Evolutionary conservation across 2,113 vertebrate species (phyloP).

Genomic region (Paradoxurus hermaphroditus): DNA sequence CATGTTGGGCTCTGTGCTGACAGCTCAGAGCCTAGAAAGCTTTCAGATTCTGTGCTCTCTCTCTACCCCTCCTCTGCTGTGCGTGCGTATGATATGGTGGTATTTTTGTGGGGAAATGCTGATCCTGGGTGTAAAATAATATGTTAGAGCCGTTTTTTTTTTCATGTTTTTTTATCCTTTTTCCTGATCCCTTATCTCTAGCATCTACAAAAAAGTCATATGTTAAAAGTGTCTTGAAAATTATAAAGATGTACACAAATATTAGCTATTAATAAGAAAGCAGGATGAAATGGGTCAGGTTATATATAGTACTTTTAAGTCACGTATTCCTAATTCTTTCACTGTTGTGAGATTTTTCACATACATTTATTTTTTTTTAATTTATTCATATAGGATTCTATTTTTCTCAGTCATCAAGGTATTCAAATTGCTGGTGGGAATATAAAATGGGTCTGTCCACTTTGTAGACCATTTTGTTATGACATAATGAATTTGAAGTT

Average conservation of each 20-base stretch:
- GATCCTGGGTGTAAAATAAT: not conserved
- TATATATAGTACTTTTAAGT: not conserved
- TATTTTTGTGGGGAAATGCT: not conserved
- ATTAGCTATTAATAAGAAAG: not conserved
- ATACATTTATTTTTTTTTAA: not conserved
- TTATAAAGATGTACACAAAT: not conserved
- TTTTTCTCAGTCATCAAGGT: not conserved
- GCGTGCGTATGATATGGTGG: rapidly evolving
- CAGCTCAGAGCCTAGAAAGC: too few relatives aligned
- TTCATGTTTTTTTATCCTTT: not conserved
- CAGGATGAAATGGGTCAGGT: not conserved
- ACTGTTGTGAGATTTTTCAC: not conserved
- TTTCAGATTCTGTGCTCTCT: too few relatives aligned
- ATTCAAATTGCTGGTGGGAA: not conserved
- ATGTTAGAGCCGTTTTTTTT: not conserved
- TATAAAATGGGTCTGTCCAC: not conserved
- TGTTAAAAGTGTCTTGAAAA: not conserved
- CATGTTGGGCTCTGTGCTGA: too few relatives aligned
- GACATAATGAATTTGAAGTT: not conserved
- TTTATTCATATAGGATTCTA: not conserved
- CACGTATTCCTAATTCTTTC: not conserved
- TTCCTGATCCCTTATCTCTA: not conserved
- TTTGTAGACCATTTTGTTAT: not conserved
- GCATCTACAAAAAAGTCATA: not conserved
- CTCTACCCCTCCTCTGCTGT: too few relatives aligned